These are phyloP conservation scores for Morbakka virulenta DNA, from an alignment of 30 jellyfish, hydroid and myxozoan species.

Conservation along the genomic window DNA sequence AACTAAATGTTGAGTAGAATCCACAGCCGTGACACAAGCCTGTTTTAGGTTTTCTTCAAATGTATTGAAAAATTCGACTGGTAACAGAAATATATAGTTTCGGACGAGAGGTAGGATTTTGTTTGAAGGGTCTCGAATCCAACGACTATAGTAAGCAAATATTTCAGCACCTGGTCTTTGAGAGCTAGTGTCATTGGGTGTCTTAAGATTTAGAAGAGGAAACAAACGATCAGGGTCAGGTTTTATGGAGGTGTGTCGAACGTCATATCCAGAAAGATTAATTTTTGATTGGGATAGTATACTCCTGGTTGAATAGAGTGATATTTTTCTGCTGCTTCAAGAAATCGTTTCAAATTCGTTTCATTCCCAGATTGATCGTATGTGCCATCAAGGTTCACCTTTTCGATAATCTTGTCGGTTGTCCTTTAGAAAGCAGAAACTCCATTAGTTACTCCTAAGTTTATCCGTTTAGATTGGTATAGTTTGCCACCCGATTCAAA, in stretches of 20 bases:
- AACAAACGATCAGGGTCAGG: conserved; percentile 76
- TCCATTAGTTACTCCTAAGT: conserved; percentile 38
- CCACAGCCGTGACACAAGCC: too few relatives aligned
- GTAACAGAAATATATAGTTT: conserved; percentile 24
- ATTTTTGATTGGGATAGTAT: conserved; percentile 42
- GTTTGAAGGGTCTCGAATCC: conserved; percentile 55
- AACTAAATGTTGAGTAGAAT: too few relatives aligned
- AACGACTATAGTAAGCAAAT: conserved; percentile 55
- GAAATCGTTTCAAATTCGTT: conserved; percentile 35
- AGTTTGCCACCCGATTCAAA: conserved; percentile 40
- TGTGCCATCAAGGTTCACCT: conserved; percentile 11
- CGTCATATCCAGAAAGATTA: too few relatives aligned
- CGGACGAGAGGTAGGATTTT: conserved; percentile 44
- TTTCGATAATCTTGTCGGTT: neutral
- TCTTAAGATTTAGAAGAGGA: conserved; percentile 62
- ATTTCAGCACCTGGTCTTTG: conserved; percentile 44
- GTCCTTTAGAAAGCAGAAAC: conserved; percentile 29
- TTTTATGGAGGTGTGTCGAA: conserved; percentile 35
- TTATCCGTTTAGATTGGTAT: conserved; percentile 21
- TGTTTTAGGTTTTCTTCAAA: too few relatives aligned
- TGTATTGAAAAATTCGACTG: conserved; percentile 26
- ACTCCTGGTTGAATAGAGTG: conserved; percentile 26
- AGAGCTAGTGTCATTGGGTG: conserved; percentile 39
- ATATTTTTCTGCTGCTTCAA: conserved; percentile 41
- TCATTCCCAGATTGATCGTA: conserved; percentile 50